Base-by-base conservation (phyloP, 2,888 invertebrate species). In the Sericinus montela region DNA sequence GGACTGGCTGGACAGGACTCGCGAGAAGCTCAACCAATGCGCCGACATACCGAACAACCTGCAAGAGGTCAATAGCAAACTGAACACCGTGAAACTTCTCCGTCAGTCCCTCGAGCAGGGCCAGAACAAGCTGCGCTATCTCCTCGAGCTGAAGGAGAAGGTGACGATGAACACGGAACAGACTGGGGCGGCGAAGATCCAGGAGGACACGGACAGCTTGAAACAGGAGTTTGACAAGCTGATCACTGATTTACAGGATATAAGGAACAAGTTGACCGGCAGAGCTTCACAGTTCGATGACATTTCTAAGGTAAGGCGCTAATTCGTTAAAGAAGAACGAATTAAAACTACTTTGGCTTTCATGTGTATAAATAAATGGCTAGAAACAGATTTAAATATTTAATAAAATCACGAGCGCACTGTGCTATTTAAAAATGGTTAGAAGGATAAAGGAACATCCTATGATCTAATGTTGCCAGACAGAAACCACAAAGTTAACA, bases 71-170 rank as follows among this genome's bases (percentile, higher is more conserved):
- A 95, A 96, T 71, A 94, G 92, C 61, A 96, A 96, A 73, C 80
- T 98, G 1, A 95, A 95, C 63, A 94, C 93, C 0, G 94, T 97
- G 0, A 96, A 98, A 86, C 93, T 94, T 14, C 91, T 98, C 23
- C 92, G 97, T n/a, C 95, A 97, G 67, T 95, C 95, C 0, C 89
- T 98, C 42, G 98, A 98, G 72, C 97, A 97, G 71, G 98, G 98
- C 0, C 97, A 98, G 69, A 87, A 87, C 45, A 87, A 87, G 57
- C 58, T 87, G 6, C 77, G 80, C 37, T 97, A 97, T 71, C 93
- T 97, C 42, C 82, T 97, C 28, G 98, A 98, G 67, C 86, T 97
- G 1, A 97, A 97, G 69, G 98, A 98, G 75, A 95, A 95, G 68
- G 97, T 98, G 0, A 94, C 97, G 7, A 94, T 97, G 91, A 97